phyloP scores from a whole-genome alignment of 2,888 invertebrate species.

The Trichopria drosophilae region DNA sequence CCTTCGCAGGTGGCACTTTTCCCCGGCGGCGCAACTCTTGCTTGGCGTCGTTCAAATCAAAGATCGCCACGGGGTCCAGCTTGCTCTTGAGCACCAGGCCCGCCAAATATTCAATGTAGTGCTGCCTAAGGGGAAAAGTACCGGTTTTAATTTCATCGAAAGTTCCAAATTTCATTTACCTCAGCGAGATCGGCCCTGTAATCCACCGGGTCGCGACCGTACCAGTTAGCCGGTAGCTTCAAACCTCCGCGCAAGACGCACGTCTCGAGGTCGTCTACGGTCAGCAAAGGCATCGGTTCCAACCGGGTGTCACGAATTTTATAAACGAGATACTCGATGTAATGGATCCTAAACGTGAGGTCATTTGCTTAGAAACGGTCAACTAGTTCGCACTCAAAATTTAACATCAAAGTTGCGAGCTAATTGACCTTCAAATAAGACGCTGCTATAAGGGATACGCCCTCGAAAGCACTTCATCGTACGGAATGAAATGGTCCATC shows the following conservation, averaged over 20 bases:
- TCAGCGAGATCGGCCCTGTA: constrained; percentile 60
- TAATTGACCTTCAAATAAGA: too few relatives aligned
- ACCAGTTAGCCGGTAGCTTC: constrained; percentile 75
- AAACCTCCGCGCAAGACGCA: constrained; percentile 74
- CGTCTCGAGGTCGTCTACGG: constrained; percentile 80
- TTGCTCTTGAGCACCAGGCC: constrained; percentile 78
- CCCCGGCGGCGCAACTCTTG: constrained; percentile 86
- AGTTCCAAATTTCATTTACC: constrained; percentile 55
- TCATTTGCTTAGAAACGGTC: background rate
- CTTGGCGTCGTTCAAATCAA: constrained; percentile 83
- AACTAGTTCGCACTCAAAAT: too few relatives aligned
- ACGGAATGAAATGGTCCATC: too few relatives aligned
- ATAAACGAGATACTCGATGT: constrained; percentile 84
- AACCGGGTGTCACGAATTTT: constrained; percentile 71
- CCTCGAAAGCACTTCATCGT: too few relatives aligned
- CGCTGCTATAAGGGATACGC: too few relatives aligned
- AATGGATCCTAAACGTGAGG: constrained; percentile 74
- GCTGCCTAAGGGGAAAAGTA: constrained; percentile 71
- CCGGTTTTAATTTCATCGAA: constrained; percentile 47
- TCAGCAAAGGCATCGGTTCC: constrained; percentile 79
- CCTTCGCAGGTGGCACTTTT: constrained; percentile 79
- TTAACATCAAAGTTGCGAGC: constrained; percentile 3
- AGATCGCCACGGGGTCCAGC: constrained; percentile 87
- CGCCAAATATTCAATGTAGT: constrained; percentile 96
- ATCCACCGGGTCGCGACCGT: constrained; percentile 64